A percentile compares a stretch with the other conserved stretches of the same genome.
Conservation (phyloP, 2,797 vertebrate species). For the Mus caroli region DNA sequence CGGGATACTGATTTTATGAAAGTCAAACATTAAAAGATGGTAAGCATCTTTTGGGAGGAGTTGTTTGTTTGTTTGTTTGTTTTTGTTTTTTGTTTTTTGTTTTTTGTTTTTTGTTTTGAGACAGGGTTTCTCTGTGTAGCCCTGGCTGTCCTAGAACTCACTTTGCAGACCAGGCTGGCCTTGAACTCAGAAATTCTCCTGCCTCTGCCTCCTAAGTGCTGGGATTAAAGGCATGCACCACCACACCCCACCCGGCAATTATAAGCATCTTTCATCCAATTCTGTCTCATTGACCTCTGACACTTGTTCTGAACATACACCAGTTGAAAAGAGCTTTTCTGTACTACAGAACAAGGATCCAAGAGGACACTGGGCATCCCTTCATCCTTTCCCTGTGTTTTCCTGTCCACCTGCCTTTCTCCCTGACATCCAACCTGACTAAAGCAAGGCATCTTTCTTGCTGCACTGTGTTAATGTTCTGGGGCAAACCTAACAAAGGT, state of each 20-base stretch:
- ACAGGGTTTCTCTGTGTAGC: too few species aligned
- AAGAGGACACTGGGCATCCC: background rate
- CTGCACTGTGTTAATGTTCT: background rate
- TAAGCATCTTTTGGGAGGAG: background rate
- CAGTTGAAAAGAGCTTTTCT: background rate
- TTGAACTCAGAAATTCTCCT: too few species aligned
- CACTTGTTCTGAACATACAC: constrained; percentile 1
- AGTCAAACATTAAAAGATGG: background rate
- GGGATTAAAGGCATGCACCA: too few species aligned
- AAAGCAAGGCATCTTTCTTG: background rate
- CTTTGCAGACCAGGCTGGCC: too few species aligned
- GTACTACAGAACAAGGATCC: background rate
- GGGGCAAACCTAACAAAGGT: constrained; percentile 5
- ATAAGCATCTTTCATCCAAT: constrained; percentile 32
- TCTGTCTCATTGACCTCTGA: background rate
- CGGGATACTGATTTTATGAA: background rate
- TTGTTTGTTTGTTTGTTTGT: too few species aligned
- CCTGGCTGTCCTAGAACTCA: too few species aligned
- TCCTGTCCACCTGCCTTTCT: background rate
- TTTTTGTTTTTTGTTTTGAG: too few species aligned
- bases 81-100: too few species aligned
- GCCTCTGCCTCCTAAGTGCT: too few species aligned
- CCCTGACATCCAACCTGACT: background rate
- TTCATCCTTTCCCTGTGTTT: background rate
- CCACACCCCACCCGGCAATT: background rate